Evolutionary conservation across 2,797 vertebrate species (phyloP).

Genomic region (Danio albolineatus): DNA sequence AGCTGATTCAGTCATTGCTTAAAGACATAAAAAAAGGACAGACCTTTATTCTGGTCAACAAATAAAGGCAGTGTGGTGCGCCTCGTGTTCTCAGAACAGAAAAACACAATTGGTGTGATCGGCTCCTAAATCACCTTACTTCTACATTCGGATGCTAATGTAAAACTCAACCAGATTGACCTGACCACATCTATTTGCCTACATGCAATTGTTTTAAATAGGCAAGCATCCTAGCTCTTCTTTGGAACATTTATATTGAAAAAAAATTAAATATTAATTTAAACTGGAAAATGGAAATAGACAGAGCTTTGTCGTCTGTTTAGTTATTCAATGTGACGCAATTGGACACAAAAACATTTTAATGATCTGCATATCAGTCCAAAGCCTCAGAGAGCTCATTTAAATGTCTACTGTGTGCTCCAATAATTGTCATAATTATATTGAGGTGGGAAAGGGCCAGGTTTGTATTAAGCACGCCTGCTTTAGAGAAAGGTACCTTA

Average conservation of each 20-base stretch:
- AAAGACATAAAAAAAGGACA: too few relatives aligned
- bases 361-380: background rate
- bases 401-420: constrained; percentile 37
- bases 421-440: constrained; percentile 54
- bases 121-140: too few relatives aligned
- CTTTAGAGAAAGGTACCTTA: constrained; percentile 20
- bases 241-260: background rate
- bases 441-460: constrained; percentile 28
- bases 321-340: background rate
- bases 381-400: constrained; percentile 42
- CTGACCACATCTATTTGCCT: too few relatives aligned
- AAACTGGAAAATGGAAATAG: background rate
- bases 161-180: too few relatives aligned
- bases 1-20: too few relatives aligned
- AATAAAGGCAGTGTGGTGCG: too few relatives aligned
- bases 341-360: constrained; percentile 7
- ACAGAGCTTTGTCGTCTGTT: background rate
- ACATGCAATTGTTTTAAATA: too few relatives aligned
- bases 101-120: too few relatives aligned
- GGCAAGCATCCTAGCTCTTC: background rate
- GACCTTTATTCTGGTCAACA: too few relatives aligned
- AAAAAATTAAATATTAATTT: background rate
- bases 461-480: constrained; percentile 26
- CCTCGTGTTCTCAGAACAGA: too few relatives aligned
- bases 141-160: too few relatives aligned